Base-by-base conservation (phyloP, 2,888 invertebrate genomes). In the Melieria omissa region DNA sequence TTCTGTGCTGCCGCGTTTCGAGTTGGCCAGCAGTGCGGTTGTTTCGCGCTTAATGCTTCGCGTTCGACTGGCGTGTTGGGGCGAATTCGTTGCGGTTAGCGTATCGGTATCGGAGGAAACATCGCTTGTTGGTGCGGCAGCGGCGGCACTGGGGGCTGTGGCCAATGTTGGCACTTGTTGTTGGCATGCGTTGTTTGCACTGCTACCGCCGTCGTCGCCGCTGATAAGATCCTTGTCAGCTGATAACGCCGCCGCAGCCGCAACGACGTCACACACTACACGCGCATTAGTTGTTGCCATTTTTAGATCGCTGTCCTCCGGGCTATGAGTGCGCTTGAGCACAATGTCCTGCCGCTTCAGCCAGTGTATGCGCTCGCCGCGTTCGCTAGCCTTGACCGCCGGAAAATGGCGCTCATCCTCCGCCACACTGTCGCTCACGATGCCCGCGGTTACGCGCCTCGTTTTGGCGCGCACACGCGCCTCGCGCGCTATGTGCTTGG, bases 281-380 rank as follows among this genome's bases (percentile, higher is more conserved):
- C 69, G 57, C 16, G 57, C 65, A 41, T n/a, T 61, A 70, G 73
- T 45, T 57, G 64, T 64, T 70, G 73, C 54, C 64, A 65, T 52
- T 44, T 54, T 29, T 54, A 44, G 42, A 49, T 67, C 65, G 46
- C 16, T 49, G 65, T 70, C 69, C 54, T 71, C 71, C 5, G 52
- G 54, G 44, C 52, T 52, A 63, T 74, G 65, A 70, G 71, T 73
- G 57, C 76, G 77, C 29, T 78, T 77, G 47, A 77, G 5, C 14
- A 71, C 73, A 70, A 75, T 76, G n/a, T 73, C 77, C 62, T 82
- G 82, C 16, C 83, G 80, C 70, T 80, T 83, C 42, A 82, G 79
- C 85, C 86, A 86, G 71, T 85, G 85, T 70, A 84, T 80, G 71
- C 81, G 82, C 58, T 83, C 85, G 57, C 80, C 80, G 45, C 73